Evolutionary conservation across 2,797 vertebrate species (phyloP), one percentile per base, ranked within the genome.

Genomic region (Leucoraja ocellata): DNA sequence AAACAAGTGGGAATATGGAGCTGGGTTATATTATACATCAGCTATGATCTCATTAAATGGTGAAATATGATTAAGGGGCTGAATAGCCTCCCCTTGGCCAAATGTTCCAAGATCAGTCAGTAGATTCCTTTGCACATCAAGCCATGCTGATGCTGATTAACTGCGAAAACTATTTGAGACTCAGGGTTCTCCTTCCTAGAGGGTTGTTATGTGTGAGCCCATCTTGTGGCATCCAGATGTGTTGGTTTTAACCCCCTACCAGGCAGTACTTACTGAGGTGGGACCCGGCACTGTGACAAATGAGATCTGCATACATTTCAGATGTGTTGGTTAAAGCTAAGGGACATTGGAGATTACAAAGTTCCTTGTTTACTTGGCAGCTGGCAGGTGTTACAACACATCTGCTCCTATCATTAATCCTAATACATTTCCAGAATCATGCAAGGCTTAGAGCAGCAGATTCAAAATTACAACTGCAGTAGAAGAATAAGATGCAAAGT

Each of bases 191-290:
- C 68, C 16, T 46, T 73, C 65, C 11, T 74, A 74, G 65, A 91
- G 68, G 18, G 73, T n/a, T 73, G 32, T 74, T 91, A 54, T 74
- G 71, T 91, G 23, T 73, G 71, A 28, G 21, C 25, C 68, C 68
- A 73, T 73, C 90, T 73, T 73, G 83, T 91, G 68, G 39, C 73
- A 54, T 74, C 90, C 90, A 91, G 90, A 91, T 91, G 90, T 74
- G 68, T 39, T 91, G 2, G 90, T 36, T 74, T 36, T 6, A 74
- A 91, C 39, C 32, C 83, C 83, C 36, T 23, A 73, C 4, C 46
- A 28, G 39, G 36, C 36, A 74, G 36, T 9, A 21, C 32, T 91
- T 91, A 71, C n/a, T 73, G 90, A 91, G 90, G 90, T 91, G 90
- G 90, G 73, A 65, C 32, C 36, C 71, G 23, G 9, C 71, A 39